Percentiles rank a stretch among this genome's conserved stretches.
Conservation (phyloP, 2,113 vertebrate species). For the Fulmarus glacialis region DNA sequence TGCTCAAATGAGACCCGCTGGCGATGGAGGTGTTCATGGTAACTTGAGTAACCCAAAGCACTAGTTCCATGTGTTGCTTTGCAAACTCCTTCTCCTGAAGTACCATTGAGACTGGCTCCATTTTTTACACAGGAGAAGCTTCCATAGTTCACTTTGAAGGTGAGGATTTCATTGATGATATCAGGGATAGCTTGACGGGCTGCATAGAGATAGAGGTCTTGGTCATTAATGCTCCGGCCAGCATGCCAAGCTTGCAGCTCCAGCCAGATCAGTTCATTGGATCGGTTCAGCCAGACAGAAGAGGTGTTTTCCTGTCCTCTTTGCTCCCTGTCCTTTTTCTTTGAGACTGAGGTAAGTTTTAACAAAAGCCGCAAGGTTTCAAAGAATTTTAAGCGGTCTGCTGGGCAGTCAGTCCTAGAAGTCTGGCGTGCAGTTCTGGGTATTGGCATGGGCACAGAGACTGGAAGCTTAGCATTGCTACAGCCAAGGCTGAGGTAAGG, state of each 20-base stretch:
- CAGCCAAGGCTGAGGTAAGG: constrained; percentile 98
- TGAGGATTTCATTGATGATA: constrained; percentile 94
- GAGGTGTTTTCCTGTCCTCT: constrained; percentile 91
- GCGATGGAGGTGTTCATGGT: constrained; percentile 89
- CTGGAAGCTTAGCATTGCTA: constrained; percentile 89
- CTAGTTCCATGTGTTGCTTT: constrained; percentile 60
- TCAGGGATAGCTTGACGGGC: constrained; percentile 96
- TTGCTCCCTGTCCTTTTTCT: constrained; percentile 98
- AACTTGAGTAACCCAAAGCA: constrained; percentile 76
- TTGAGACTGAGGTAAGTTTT: constrained; percentile 98
- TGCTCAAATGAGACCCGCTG: constrained; percentile 94
- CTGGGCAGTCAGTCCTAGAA: constrained; percentile 93
- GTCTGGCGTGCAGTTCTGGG: constrained; percentile 92
- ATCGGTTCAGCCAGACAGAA: constrained; percentile 89
- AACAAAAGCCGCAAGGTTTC: constrained; percentile 95
- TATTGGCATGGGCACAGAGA: constrained; percentile 89
- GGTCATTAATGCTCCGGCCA: constrained; percentile 89
- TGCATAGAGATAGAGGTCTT: constrained; percentile 95
- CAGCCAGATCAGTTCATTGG: constrained; percentile 96
- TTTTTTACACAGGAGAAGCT: constrained; percentile 71
- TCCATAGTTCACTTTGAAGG: constrained; percentile 94
- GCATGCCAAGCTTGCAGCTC: constrained; percentile 99
- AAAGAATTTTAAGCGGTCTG: constrained; percentile 97
- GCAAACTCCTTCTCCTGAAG: constrained; percentile 74
- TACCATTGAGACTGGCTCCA: constrained; percentile 73